Base-by-base conservation (phyloP, 2,113 vertebrate species). In the Passerina amoena region DNA sequence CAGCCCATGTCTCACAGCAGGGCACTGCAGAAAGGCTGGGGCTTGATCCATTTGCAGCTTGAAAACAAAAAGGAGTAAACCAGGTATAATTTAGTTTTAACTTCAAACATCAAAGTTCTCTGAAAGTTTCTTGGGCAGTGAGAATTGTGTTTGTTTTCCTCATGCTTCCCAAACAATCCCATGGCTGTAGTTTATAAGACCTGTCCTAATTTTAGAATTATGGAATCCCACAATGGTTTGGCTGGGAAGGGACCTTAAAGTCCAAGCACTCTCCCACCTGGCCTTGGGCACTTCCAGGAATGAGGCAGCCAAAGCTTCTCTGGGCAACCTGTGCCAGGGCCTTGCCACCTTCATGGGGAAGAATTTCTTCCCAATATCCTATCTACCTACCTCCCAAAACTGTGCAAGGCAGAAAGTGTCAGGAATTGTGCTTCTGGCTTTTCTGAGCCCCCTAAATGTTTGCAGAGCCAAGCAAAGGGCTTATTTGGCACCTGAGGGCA, bases 181-280 rank as follows among this genome's bases (percentile, higher is more conserved):
- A 20, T 1, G 3, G 40, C 38, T 35, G 31, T n/a, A 17, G 21
- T 83, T 72, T 30, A 8, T 51, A 40, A 61, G 22, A 19, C 33
- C n/a, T 59, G 37, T 50, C 42, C 27, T 50, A 5, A 13, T 45
- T 86, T 83, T 65, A 61, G 48, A 69, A 27, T 69, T 51, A 28
- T 1, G 28, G 25, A 63, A 48, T 63, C 35, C 40, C 31, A 48
- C 35, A 47, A 10, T 48, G 22, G 35, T 63, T 63, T 63, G 35
- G 31, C 15, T 42, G 12, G 22, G 31, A 56, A 83, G 25, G 30
- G 17, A 77, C 14, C 8, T 23, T 31, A 20, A 54, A 54, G 30
- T 12, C 45, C 45, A 51, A 86, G 22, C 0, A 0, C 8, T 33
- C 9, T 60, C 19, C 27, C 51, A 1, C 14, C 38, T 78, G 54